These are phyloP conservation scores for Nemotelus pantherinus DNA, from an alignment of 2,888 invertebrate species.

Conservation along the genomic window DNA sequence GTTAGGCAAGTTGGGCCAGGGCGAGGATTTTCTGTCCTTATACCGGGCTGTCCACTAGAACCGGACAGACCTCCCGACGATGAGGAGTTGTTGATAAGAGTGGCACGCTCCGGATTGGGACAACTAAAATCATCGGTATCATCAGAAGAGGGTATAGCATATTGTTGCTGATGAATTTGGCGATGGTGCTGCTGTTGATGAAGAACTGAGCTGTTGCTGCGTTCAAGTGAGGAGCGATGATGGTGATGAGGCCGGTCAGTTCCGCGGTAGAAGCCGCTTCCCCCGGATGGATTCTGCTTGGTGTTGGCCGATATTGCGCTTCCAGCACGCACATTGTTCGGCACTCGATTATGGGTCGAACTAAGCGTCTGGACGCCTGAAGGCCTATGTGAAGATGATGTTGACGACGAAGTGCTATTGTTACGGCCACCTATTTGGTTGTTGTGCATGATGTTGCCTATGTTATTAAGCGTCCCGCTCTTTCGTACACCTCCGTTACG, in stretches of 20 bases:
- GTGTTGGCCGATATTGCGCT: constrained; percentile 31
- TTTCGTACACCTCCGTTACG: constrained; percentile 59
- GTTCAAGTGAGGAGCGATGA: constrained; percentile 51
- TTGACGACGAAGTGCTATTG: constrained; percentile 47
- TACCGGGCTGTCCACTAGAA: constrained; percentile 47
- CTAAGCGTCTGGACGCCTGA: constrained; percentile 55
- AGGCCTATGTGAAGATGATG: constrained; percentile 52
- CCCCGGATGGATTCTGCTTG: constrained; percentile 7
- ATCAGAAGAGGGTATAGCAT: constrained; percentile 54
- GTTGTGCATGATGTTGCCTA: constrained; percentile 53
- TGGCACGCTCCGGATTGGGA: constrained; percentile 58
- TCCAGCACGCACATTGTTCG: constrained; percentile 40
- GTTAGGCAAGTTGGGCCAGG: constrained; percentile 53
- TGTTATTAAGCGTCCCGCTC: constrained; percentile 62
- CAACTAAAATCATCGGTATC: constrained; percentile 57
- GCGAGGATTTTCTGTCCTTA: constrained; percentile 51
- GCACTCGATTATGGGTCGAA: constrained; percentile 51
- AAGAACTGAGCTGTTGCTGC: constrained; percentile 53
- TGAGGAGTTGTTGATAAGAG: constrained; percentile 55
- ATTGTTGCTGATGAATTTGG: constrained; percentile 44
- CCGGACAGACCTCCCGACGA: constrained; percentile 32
- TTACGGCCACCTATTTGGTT: constrained; percentile 46
- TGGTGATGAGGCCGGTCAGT: constrained; percentile 42
- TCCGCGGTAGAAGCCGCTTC: neutral
- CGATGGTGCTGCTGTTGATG: constrained; percentile 20